Base-by-base conservation (phyloP, 2,797 vertebrate genomes). In the Heteromormyrus szaboi region DNA sequence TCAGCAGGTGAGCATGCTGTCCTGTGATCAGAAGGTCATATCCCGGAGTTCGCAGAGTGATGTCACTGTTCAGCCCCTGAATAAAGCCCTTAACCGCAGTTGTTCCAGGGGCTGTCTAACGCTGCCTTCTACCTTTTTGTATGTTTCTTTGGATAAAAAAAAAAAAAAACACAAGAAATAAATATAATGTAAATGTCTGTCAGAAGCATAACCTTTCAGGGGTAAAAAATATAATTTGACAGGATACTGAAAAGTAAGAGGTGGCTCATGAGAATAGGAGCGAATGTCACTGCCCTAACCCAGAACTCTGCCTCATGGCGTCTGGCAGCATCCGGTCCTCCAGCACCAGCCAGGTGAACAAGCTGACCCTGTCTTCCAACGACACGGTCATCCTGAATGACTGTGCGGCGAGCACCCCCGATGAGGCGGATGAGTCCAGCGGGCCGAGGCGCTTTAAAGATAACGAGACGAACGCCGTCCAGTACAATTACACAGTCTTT, bases 281-380 rank as follows among this genome's bases (percentile, higher is more conserved):
- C 50, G 12, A 68, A 22, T 89, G 3, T 8, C 9, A 11, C 22
- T 22, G 81, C 12, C 3, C 25, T 72, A 19, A 56, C 14, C 33
- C 29, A 14, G 9, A 46, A 37, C 9, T 6, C 44, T 62, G 3
- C 9, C 46, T 29, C 37, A 12, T n/a, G 41, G 85, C 87, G 14
- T 84, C 37, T 53, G 68, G 83, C 93, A 99, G 98, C 92, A 96
- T 99, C 89, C 97, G 98, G 22, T 97, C 97, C 0, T 98, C 98
- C n/a, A 98, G 92, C 91, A 97, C 96, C 90, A 98, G 97, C 94
- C 98, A 99, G 93, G 97, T 98, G 89, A 98, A 95, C 93, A 99
- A 99, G 93, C 95, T 99, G 92, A 98, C 94, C 0, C 94, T 99
- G 91, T 97, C 97, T 0, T 94, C 95, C 79, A 97, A 95, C 44